These are phyloP conservation scores for Xenentodon cancila DNA, from an alignment of 2,797 vertebrate species.

Conservation along the genomic window DNA sequence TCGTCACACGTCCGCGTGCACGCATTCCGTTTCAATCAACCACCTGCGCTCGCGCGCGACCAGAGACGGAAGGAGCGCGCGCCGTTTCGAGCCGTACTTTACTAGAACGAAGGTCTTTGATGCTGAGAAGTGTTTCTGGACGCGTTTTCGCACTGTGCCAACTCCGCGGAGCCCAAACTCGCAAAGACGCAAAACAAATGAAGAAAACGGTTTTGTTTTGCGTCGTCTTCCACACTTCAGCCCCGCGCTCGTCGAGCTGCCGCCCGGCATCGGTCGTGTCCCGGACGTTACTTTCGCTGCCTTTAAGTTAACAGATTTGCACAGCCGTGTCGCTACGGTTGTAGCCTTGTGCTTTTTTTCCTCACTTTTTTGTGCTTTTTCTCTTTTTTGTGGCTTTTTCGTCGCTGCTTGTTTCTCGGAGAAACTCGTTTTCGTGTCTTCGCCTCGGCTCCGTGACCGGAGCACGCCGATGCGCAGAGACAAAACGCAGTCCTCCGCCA, in stretches of 20 bases:
- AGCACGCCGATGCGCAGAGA: neutral
- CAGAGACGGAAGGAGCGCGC: too few relatives aligned
- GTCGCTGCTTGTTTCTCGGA: slow-evolving; percentile 28
- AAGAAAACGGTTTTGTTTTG: slow-evolving; percentile 47
- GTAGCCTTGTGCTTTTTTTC: neutral
- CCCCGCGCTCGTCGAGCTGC: too few relatives aligned
- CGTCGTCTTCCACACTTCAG: slow-evolving; percentile 43
- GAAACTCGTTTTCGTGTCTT: slow-evolving; percentile 14
- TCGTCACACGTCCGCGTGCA: neutral
- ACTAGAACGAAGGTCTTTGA: slow-evolving; percentile 62
- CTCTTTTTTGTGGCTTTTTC: rapidly evolving
- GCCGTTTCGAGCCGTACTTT: slow-evolving; percentile 25
- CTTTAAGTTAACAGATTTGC: slow-evolving; percentile 42
- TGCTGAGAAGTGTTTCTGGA: slow-evolving; percentile 57
- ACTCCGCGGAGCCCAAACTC: slow-evolving; percentile 30
- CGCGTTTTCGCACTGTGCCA: slow-evolving; percentile 43
- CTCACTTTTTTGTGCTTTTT: too few relatives aligned
- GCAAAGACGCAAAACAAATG: slow-evolving; percentile 22
- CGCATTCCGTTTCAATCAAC: too few relatives aligned
- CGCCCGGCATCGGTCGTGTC: slow-evolving; percentile 12
- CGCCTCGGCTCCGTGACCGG: too few relatives aligned
- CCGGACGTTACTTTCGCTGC: slow-evolving; percentile 42
- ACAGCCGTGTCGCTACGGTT: slow-evolving; percentile 15
- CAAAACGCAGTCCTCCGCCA: neutral
- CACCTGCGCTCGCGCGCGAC: too few relatives aligned